Conservation (phyloP, 1,140 invertebrate species). For the Anthonomus grandis region DNA sequence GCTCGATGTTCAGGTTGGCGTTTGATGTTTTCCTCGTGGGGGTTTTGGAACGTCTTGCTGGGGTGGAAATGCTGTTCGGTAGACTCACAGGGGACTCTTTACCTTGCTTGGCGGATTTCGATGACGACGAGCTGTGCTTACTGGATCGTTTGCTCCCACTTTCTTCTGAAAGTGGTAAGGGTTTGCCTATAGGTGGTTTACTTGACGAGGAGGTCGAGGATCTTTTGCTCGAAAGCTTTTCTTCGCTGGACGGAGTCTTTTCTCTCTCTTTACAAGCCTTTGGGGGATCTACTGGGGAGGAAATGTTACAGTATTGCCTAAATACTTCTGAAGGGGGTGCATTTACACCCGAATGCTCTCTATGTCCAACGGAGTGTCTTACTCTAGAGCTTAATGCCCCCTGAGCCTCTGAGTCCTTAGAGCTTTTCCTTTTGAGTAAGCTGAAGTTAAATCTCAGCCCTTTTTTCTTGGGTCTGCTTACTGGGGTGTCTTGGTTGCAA, state of each 20-base stretch:
- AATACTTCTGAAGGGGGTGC: constrained; percentile 24
- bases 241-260: background rate
- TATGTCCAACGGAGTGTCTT: constrained; percentile 14
- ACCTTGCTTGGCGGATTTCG: constrained; percentile 16
- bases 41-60: constrained; percentile 8
- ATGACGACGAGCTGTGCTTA: constrained; percentile 26
- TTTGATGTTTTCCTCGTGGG: constrained; percentile 10
- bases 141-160: constrained; percentile 25
- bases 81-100: background rate
- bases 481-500: background rate
- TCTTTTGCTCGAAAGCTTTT: constrained; percentile 15
- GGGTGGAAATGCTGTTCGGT: background rate
- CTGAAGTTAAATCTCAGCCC: constrained; percentile 15
- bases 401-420: constrained; percentile 7
- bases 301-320: constrained; percentile 16
- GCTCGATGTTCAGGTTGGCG: background rate
- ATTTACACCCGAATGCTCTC: background rate
- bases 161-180: constrained; percentile 14
- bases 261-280: constrained; percentile 5
- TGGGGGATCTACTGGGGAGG: background rate
- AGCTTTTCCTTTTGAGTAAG: constrained; percentile 13
- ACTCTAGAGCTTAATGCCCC: constrained; percentile 1
- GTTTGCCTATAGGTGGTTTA: constrained; percentile 6
- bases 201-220: constrained; percentile 23
- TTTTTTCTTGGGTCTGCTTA: constrained; percentile 15